A percentile compares a stretch with the other conserved stretches of the same genome.
These are phyloP conservation scores for Scaptomyza polygonia DNA, from an alignment of 2,888 invertebrate species.

Conservation along the genomic window DNA sequence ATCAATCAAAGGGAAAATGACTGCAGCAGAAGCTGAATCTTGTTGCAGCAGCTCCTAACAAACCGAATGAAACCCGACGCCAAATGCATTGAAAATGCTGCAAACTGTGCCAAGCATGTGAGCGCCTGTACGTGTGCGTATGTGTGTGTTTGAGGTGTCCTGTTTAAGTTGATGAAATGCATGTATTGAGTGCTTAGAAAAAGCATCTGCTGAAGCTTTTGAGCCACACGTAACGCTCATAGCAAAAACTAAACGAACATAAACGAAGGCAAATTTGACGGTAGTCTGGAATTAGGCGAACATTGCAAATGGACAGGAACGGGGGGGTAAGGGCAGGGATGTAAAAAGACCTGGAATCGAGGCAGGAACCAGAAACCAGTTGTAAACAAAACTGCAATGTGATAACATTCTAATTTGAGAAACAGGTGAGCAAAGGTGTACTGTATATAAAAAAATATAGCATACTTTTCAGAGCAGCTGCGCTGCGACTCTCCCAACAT, in stretches of 20 bases:
- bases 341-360: not conserved
- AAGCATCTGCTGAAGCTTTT: slow-evolving; percentile 28
- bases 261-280: slow-evolving; percentile 43
- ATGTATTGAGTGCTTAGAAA: slow-evolving; percentile 29
- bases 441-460: slow-evolving; percentile 39
- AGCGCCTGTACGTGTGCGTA: slow-evolving; percentile 8
- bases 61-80: slow-evolving; percentile 38
- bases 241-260: slow-evolving; percentile 3
- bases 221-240: slow-evolving; percentile 17
- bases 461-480: slow-evolving; percentile 51
- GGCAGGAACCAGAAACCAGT: slow-evolving; percentile 39
- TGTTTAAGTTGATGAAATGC: slow-evolving; percentile 57
- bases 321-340: not conserved
- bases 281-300: slow-evolving; percentile 45
- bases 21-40: slow-evolving; percentile 16
- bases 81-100: slow-evolving; percentile 67
- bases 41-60: slow-evolving; percentile 6
- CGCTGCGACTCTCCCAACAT: slow-evolving; percentile 14
- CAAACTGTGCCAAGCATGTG: slow-evolving; percentile 65
- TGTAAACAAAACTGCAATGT: slow-evolving; percentile 51
- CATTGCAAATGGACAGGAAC: slow-evolving; percentile 22
- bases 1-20: slow-evolving; percentile 72
- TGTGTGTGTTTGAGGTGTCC: slow-evolving; percentile 41
- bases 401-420: slow-evolving; percentile 66
- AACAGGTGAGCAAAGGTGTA: slow-evolving; percentile 47